Evolutionary conservation across 2,113 vertebrate species (phyloP), one percentile per base, ranked within the genome.

Genomic region (Vulpes vulpes): DNA sequence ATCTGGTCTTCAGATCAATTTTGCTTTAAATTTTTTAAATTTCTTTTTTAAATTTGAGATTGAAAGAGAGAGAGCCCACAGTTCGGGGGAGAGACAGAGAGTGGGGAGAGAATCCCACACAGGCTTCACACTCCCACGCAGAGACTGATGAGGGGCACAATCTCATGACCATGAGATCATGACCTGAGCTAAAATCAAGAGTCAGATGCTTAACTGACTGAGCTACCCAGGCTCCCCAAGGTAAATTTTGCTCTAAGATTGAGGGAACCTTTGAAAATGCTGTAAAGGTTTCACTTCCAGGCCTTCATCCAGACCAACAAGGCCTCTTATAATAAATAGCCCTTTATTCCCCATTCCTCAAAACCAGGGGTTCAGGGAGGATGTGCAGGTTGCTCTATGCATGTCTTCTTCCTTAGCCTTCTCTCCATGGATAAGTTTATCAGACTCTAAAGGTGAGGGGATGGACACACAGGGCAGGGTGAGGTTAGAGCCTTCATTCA

Each of bases 211-310:
- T 20, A 69, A 69, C 67, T n/a, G 65, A n/a, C 32, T 35, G 67
- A 35, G n/a, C 17, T 16, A 69, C 67, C 32, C 32, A 35, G 1
- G 8, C 3, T 7, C 32, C 32, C 67, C 32, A 69, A 38, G 14
- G 59, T 89, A 25, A 62, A 23, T 95, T 95, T 78, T 65, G 67
- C 67, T 59, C 38, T 22, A 59, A 83, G 80, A 89, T 22, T 11
- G 32, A 97, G 89, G 83, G 80, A 94, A 38, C 4, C 51, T 94
- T 82, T 78, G 78, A 81, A 93, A 97, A 69, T 57, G 38, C 85
- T 88, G 49, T 74, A 43, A 79, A 82, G n/a, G 3, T 10, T 91
- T 92, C 89, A 65, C 19, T 62, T 67, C 69, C 49, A 69, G 65
- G 55, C 30, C 65, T 90, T 76, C 55, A 38, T 57, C 55, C 53